Evolutionary conservation across 2,113 vertebrate species (phyloP), one percentile per base, ranked within the genome.

Genomic region (Lutjanus erythropterus): DNA sequence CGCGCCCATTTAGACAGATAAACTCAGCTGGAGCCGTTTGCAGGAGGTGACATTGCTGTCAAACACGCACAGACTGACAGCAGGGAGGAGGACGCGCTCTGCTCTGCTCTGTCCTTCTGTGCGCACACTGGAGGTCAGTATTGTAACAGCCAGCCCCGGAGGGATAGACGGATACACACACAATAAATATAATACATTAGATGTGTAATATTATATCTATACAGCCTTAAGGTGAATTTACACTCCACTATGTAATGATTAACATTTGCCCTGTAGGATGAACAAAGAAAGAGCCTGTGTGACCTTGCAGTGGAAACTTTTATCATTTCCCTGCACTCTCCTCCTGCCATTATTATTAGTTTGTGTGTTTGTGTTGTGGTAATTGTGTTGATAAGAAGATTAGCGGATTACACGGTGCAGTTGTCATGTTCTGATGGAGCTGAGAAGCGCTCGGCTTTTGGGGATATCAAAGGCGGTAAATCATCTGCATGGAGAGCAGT

Each of bases 101-200:
- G 53, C 67, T 41, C 56, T 18, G 53, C 67, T 78, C 55, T 19
- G 69, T 78, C 88, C 77, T 83, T 77, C 64, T 21, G 80, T 23
- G 53, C 82, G 60, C 84, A 91, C 93, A 53, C 92, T 93, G 90
- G 94, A 93, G 91, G 94, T 95, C 94, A 94, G 88, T 93, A 39
- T 94, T 92, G 94, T 81, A 87, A 89, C 93, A 88, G 83, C 47
- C 71, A 75, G 70, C 49, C 65, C 52, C 31, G 46, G 27, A 65
- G 71, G 77, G 52, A 70, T 66, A 18, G 18, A 37, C 60, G 6
- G 21, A 16, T 35, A 41, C 49, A 52, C 67, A 25, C 75, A 67
- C 31, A 12, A 53, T 10, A 21, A 33, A 71, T 11, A 37, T 16
- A 5, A 70, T 31, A 50, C 37, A 39, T 60, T 19, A 31, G 5